phyloP scores from a whole-genome alignment of 2,888 invertebrate genomes.

The Sussaba pulchella region DNA sequence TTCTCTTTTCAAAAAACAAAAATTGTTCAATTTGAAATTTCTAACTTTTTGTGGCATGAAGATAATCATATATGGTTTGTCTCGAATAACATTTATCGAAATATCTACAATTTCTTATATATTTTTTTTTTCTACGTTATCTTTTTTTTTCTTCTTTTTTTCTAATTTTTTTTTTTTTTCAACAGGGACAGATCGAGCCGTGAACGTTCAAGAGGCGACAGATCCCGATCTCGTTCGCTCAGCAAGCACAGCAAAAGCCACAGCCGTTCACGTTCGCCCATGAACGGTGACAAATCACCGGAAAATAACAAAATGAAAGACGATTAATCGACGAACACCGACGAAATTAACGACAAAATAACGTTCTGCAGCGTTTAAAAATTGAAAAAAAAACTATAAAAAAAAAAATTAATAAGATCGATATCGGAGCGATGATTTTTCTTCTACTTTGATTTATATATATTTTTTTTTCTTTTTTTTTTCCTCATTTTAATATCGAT shows the following conservation, averaged over 20 bases:
- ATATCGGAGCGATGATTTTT: constrained; percentile 36
- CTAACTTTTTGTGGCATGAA: too few species aligned
- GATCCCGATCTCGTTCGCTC: constrained; percentile 82
- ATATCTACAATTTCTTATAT: too few species aligned
- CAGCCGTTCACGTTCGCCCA: constrained; percentile 82
- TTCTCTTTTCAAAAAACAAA: background rate
- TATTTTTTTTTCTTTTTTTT: constrained; percentile 71
- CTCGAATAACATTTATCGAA: background rate
- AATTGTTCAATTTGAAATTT: too few species aligned
- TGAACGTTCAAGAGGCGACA: constrained; percentile 82
- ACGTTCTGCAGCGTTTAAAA: constrained; percentile 59
- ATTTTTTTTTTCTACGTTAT: background rate
- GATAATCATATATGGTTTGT: background rate
- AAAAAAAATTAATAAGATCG: constrained; percentile 34
- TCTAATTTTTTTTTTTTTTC: constrained; percentile 34
- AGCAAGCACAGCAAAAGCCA: constrained; percentile 84
- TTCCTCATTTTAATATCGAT: constrained; percentile 67
- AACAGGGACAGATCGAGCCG: constrained; percentile 83
- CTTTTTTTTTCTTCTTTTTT: too few species aligned
- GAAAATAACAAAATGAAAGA: constrained; percentile 79
- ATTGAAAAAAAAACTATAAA: constrained; percentile 60
- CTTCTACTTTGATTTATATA: constrained; percentile 64
- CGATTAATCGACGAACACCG: constrained; percentile 73
- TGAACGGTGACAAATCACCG: constrained; percentile 83
- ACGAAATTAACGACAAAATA: background rate